Evolutionary conservation across 2,888 invertebrate species (phyloP).

Genomic region (Theretra japonica): DNA sequence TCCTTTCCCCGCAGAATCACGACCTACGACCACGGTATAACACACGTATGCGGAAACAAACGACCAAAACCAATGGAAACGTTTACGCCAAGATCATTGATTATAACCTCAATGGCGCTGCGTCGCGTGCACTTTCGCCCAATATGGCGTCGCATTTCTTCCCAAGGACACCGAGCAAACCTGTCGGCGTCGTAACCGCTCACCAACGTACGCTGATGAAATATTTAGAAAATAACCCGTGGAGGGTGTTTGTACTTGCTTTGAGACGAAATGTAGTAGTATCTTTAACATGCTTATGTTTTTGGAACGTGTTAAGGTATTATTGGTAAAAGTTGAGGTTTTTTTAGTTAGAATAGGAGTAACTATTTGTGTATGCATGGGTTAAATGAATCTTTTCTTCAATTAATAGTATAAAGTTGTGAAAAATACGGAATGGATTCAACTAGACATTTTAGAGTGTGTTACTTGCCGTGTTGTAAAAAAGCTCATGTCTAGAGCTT

Average conservation of each 20-base stretch:
- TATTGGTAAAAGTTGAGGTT: too few relatives aligned
- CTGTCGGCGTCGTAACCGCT: slow-evolving; percentile 39
- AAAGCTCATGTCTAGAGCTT: too few relatives aligned
- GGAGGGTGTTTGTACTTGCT: background rate
- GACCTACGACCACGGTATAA: background rate
- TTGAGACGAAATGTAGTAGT: too few relatives aligned
- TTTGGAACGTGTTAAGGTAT: too few relatives aligned
- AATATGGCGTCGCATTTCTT: slow-evolving; percentile 53
- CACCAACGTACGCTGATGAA: slow-evolving; percentile 20
- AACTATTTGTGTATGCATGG: too few relatives aligned
- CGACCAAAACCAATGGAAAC: slow-evolving; percentile 6
- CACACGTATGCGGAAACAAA: background rate
- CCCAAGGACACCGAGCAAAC: slow-evolving; percentile 56
- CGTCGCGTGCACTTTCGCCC: slow-evolving; percentile 54
- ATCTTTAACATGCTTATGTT: too few relatives aligned
- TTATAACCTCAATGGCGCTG: slow-evolving; percentile 14
- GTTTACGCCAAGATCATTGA: slow-evolving; percentile 5
- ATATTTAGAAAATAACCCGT: slow-evolving; percentile 16
- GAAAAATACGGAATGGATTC: too few relatives aligned
- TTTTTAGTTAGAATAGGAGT: too few relatives aligned
- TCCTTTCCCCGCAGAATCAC: background rate
- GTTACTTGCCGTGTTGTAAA: too few relatives aligned
- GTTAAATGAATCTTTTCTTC: too few relatives aligned
- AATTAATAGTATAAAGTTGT: too few relatives aligned
- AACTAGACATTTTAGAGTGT: too few relatives aligned